Base-by-base conservation (phyloP, 2,888 invertebrate genomes). In the Aricia artaxerxes region DNA sequence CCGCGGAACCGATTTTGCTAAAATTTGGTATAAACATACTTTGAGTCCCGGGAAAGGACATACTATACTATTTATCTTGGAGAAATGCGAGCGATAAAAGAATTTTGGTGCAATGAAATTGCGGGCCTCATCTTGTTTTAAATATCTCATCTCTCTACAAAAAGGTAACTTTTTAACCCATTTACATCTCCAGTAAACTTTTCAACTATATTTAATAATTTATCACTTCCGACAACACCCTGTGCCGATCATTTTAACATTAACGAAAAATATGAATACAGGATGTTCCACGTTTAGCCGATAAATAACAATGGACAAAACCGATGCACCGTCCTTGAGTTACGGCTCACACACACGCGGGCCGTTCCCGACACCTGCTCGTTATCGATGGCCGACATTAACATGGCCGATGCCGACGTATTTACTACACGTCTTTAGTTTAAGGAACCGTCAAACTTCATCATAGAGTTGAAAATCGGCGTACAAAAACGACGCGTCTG, bases 301-400 rank as follows among this genome's bases (percentile, higher is more conserved):
- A 85, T 85, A 85, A 85, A 85, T 83, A 84, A 85, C 81, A 83
- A 83, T 82, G 82, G 83, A 82, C 84, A 82, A 83, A 84, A 83
- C 82, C 85, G 85, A 85, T 85, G 85, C 84, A 84, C 83, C 84
- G 84, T 85, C 84, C 85, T 85, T 87, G 87, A 86, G 86, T 86
- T 86, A 87, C 84, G 87, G 82, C 87, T 86, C 84, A 86, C 87
- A 87, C 84, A 86, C 86, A 90, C 85, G 83, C 86, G 82, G 85
- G 89, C 89, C 88, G 88, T 93, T 90, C 84, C 85, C 82, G 86
- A 87, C 93, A 93, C 93, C 92, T 92, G 92, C 89, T 89, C 80
- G 83, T 85, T 89, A 89, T 90, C 90, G 90, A 90, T 90, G 90
- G 86, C 85, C 82, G 80, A 87, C 87, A 85, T 86, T 86, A 86